Evolutionary conservation across 2,113 vertebrate genomes (phyloP), one percentile per base, ranked within the genome.

Genomic region (Spea multiplicata): DNA sequence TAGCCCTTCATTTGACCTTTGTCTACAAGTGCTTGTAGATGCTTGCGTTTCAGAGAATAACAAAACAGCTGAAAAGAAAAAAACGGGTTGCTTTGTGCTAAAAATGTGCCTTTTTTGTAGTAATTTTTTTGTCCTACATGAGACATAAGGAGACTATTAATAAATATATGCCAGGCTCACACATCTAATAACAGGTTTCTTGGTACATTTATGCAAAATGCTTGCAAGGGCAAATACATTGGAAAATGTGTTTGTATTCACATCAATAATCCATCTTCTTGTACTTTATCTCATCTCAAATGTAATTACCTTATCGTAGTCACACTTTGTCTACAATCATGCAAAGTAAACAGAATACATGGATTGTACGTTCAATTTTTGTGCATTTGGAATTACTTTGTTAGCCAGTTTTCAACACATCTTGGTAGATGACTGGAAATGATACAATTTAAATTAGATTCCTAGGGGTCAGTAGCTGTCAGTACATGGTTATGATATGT

Each of bases 1-100:
- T 65, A 74, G 73, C 64, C 73, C 73, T 74, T 74, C 73, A 64
- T 50, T 8, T 14, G 73, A 74, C 73, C 73, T 74, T 65, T 74
- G 73, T 74, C 16, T 61, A 65, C 47, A 47, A 65, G 50, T 47
- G 30, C 16, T 30, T 74, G 12, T 65, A 47, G 45, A 64, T 44
- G 4, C 61, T 30, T n/a, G 44, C n/a, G 49, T 49, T 44, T 50
- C 47, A 30, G 16, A 14, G 9, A 74, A 12, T 16, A 64, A 74
- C 45, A 74, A 74, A 64, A 53, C 12, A 73, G 55, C 6, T 44
- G 55, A 62, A 10, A 62, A 4, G 61, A 14, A 61, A 61, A 52
- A 52, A 7, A 52, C 50, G 9, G 9, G 50, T 52, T 6, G 9
- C 6, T 7, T 10, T 7, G 6, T 52, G 9, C 9, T 7, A 6